phyloP scores from a whole-genome alignment of 2,797 vertebrate species.

The Acestrorhynchus altus region DNA sequence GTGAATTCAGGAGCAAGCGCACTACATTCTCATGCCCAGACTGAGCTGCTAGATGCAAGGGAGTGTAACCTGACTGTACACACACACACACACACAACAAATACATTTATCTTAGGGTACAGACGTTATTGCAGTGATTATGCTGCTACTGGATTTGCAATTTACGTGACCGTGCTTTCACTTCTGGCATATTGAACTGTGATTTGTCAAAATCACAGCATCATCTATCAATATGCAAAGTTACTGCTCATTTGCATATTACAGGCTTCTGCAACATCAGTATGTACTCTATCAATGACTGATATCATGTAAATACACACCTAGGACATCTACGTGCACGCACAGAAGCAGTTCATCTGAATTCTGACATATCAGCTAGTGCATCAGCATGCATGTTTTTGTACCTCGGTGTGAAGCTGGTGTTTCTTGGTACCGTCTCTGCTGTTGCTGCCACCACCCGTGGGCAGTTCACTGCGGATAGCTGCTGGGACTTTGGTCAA shows the following conservation, averaged over 20 bases:
- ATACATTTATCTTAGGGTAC: neutral
- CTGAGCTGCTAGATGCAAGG: conserved; percentile 70
- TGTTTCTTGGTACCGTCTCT: conserved; percentile 34
- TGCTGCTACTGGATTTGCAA: neutral
- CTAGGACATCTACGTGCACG: no score
- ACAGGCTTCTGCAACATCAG: no score
- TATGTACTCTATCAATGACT: no score
- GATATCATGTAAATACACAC: no score
- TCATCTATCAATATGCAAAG: no score
- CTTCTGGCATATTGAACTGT: no score
- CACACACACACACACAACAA: conserved; percentile 29
- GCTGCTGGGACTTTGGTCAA: conserved; percentile 56
- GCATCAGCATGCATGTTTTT: neutral
- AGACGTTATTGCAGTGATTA: neutral
- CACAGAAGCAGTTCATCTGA: neutral
- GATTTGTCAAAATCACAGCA: no score
- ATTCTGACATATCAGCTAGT: no score
- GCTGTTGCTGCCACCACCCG: neutral
- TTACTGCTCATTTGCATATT: no score
- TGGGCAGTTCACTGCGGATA: conserved; percentile 19
- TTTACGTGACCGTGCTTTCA: no score
- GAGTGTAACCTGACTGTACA: conserved; percentile 69
- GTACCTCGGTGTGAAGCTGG: conserved; percentile 55
- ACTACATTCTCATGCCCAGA: conserved; percentile 71
- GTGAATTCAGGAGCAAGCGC: conserved; percentile 69